A percentile compares a stretch with the other conserved stretches of the same genome.
Evolutionary conservation across 1,140 invertebrate species (phyloP).

Genomic region (Drosophila cardini): DNA sequence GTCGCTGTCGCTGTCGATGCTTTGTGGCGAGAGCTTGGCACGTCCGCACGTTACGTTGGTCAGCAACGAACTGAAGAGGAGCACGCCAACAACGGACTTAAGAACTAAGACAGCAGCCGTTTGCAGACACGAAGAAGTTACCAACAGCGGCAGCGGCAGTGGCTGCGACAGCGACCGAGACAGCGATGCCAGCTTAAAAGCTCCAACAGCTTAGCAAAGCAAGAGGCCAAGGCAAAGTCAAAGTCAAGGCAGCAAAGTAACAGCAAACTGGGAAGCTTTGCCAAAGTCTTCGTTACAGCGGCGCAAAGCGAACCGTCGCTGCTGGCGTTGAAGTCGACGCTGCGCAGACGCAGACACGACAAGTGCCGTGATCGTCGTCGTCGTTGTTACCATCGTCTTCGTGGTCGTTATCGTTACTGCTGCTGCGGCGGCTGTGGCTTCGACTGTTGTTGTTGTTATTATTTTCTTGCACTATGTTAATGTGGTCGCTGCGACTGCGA

Average conservation of each 20-base stretch:
- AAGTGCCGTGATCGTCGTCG: conserved; percentile 61
- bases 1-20: conserved; percentile 16
- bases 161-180: conserved; percentile 30
- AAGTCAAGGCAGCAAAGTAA: conserved; percentile 63
- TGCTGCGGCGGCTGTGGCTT: conserved; percentile 35
- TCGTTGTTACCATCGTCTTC: conserved; percentile 21
- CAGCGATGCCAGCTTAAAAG: conserved; percentile 58
- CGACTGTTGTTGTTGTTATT: conserved; percentile 35
- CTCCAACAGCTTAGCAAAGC: conserved; percentile 28
- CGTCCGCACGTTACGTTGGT: conserved; percentile 84
- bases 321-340: background rate
- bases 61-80: conserved; percentile 85
- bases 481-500: conserved; percentile 47
- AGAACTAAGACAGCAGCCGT: conserved; percentile 80
- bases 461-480: conserved; percentile 66
- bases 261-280: conserved; percentile 59
- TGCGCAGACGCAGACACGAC: conserved; percentile 63
- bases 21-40: conserved; percentile 75
- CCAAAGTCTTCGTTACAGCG: conserved; percentile 6
- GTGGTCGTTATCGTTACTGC: conserved; percentile 14
- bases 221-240: conserved; percentile 54
- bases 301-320: background rate
- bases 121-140: conserved; percentile 68
- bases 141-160: conserved; percentile 55
- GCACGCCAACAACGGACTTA: conserved; percentile 84